Evolutionary conservation across 1,140 invertebrate genomes (phyloP), one percentile per base, ranked within the genome.

Genomic region (Neuroterus valhalla): DNA sequence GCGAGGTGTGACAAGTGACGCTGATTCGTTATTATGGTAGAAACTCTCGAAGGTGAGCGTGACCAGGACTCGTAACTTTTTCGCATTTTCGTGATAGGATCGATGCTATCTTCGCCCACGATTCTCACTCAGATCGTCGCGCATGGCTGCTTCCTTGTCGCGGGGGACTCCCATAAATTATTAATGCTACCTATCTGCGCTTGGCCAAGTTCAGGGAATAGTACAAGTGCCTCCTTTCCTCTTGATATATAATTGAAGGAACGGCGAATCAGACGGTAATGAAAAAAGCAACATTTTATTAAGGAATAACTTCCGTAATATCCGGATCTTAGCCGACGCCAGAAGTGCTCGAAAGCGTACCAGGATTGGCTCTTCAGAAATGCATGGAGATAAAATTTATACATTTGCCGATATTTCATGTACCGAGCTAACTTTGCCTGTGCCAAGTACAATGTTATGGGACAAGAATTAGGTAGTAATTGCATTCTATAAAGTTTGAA

Each of bases 21-120:
- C 17, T 10, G 21, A 23, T 23, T 21, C 17, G 50, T 21, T 19
- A 21, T 19, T 21, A 19, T 19, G 3, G 45, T 15, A 46, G 14
- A 46, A 46, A 46, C 12, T n/a, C 3, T 15, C 14, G 14, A 46
- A 4, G 17, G 52, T 46, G 42, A 74, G 78, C 76, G 80, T 82
- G 81, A 82, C 75, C 71, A 66, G 74, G 68, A 45, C 67, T 62
- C 52, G 81, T 77, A 72, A 68, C 43, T 71, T 82, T 80, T 81
- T 81, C 70, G 66, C 80, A 70, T 82, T 82, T 82, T 73, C 80
- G 77, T 80, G 77, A 78, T 70, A 71, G 46, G 76, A 52, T 15
- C 71, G 82, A 84, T 84, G 74, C 72, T 82, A 85, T 84, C 80
- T 74, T 70, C 70, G 74, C 77, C 83, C 84, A 85, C 83, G 83